Evolutionary conservation across 2,113 vertebrate genomes (phyloP), one percentile per base, ranked within the genome.

Genomic region (Emydura subglobosa): DNA sequence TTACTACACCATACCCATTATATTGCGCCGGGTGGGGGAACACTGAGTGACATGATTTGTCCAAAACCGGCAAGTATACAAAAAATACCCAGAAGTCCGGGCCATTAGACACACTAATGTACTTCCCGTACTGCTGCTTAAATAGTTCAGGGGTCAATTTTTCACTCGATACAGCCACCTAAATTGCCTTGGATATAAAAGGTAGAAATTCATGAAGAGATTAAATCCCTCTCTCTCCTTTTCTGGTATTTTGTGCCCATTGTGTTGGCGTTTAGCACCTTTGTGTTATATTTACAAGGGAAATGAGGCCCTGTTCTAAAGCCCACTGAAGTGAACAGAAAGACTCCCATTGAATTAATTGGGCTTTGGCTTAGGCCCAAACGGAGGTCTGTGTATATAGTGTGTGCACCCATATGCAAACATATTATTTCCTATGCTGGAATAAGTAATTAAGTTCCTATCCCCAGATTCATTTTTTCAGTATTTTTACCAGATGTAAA

Each of bases 41-140:
- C 95, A 81, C 54, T 50, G 90, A 91, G 55, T 50, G 68, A 74
- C 79, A 50, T 59, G 89, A 88, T 94, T 96, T 96, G 95, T 92
- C 86, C 91, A 95, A 95, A 78, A 11, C 25, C 42, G 74, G 24
- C 42, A 78, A 47, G 27, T 78, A 6, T 78, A 47, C 12, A 5
- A 47, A 44, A 78, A 78, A 12, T 47, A 78, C 74, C 25, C 25
- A 78, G 44, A 44, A 78, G 42, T 39, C 65, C 65, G 39, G 39
- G 44, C 39, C 25, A n/a, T 47, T 92, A 24, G 51, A 27, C 82
- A 82, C 3, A 7, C 53, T 4, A 25, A 72, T 84, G 29, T 89
- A 84, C 34, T 25, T 14, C 4, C 34, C 27, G 11, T 39, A 59
- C 24, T 89, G 39, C 31, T 85, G n/a, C 59, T 54, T 85, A 85